phyloP scores from a whole-genome alignment of 1,140 invertebrate species.

The Venturia canescens region DNA sequence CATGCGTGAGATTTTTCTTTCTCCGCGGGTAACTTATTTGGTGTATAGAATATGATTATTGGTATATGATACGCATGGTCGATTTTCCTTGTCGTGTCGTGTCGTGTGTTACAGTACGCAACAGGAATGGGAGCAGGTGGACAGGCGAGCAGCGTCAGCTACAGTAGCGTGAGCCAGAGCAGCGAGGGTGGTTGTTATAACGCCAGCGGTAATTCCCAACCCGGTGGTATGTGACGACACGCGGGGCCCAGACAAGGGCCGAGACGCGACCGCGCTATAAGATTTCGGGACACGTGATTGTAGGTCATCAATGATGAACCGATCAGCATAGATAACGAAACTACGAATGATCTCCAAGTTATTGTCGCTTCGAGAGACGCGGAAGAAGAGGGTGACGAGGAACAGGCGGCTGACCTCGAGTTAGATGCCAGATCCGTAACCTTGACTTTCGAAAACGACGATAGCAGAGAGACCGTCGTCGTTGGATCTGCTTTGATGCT shows the following conservation, averaged over 20 bases:
- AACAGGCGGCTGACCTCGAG: not conserved
- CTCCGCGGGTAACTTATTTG: no score
- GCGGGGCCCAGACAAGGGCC: conserved; percentile 70
- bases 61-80: not conserved
- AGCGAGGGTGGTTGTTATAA: conserved; percentile 67
- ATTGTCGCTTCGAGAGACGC: not conserved
- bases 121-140: conserved; percentile 65
- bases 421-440: not conserved
- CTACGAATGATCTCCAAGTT: not conserved
- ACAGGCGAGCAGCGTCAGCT: conserved; percentile 71
- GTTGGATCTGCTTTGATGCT: no score
- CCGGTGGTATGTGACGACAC: conserved; percentile 71
- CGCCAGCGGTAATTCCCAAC: conserved; percentile 56
- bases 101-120: conserved; percentile 66
- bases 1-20: no score
- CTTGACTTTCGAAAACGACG: not conserved
- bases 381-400: conserved; percentile 22
- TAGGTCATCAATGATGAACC: conserved; percentile 45
- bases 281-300: conserved; percentile 73
- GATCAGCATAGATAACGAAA: not conserved
- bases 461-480: not conserved
- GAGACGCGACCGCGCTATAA: conserved; percentile 69
- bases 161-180: conserved; percentile 73
- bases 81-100: not conserved
- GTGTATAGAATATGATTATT: no score